phyloP scores from a whole-genome alignment of 2,888 invertebrate species.

The Dusona sp. region DNA sequence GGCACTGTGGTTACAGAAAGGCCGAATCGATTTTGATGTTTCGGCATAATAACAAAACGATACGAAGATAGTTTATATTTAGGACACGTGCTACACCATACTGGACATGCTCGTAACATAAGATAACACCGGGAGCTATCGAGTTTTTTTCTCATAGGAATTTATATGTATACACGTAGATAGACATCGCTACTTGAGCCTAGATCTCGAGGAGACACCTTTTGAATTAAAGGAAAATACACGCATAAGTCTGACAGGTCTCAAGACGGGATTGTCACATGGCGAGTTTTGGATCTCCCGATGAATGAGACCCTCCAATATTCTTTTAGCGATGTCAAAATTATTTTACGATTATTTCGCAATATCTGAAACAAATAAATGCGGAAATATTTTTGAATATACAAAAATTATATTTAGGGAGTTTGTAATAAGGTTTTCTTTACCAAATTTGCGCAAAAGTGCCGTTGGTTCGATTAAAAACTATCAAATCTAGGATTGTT shows the following conservation, averaged over 20 bases:
- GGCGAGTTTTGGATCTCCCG: background rate
- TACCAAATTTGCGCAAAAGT: too few relatives aligned
- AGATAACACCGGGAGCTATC: conserved; percentile 40
- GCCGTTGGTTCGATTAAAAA: too few relatives aligned
- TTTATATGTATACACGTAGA: background rate
- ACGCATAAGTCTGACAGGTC: background rate
- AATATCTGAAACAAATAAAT: background rate
- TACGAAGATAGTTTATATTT: conserved; percentile 36
- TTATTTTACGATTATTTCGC: background rate
- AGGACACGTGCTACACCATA: conserved; percentile 44
- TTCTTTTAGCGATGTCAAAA: background rate
- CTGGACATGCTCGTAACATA: conserved; percentile 30
- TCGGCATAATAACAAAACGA: conserved; percentile 31
- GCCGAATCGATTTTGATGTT: conserved; percentile 57
- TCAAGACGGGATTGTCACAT: background rate
- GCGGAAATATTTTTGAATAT: too few relatives aligned
- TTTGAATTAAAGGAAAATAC: conserved; percentile 7
- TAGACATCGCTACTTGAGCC: conserved; percentile 13
- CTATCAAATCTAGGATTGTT: too few relatives aligned
- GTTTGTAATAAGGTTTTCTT: too few relatives aligned
- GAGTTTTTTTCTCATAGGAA: background rate
- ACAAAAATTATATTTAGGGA: too few relatives aligned
- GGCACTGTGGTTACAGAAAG: conserved; percentile 32
- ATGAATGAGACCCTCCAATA: background rate
- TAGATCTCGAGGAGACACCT: conserved; percentile 29